Evolutionary conservation across 1,140 invertebrate species (phyloP), one percentile per base, ranked within the genome.

Genomic region (Achroia grisella): DNA sequence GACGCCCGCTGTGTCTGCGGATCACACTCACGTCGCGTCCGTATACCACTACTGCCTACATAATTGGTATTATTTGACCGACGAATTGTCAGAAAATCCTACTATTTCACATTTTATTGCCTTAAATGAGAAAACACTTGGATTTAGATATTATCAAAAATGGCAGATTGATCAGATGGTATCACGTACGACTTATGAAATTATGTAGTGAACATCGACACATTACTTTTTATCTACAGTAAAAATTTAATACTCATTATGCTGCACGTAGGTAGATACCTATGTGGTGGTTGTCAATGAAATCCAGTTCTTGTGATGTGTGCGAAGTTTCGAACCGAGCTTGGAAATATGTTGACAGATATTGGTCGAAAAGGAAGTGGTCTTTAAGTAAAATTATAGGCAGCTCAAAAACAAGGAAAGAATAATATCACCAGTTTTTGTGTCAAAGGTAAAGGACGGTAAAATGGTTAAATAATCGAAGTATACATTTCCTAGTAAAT

Each of bases 221-320:
- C 54, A 57, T 61, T 53, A 79, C 73, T 83, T 83, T 83, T 83
- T 83, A 79, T 76, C 69, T 63, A 67, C 69, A 56, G 70, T 73
- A 81, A 81, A 81, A 79, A 84, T 81, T 81, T 84, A 78, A 83
- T 79, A 81, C 67, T 81, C 73, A 81, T 83, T 83, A 83, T 73
- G 56, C 68, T 66, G 66, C 62, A 72, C 64, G 65, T n/a, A n/a
- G n/a, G n/a, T n/a, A n/a, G n/a, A n/a, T n/a, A n/a, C n/a, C n/a
- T n/a, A n/a, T n/a, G n/a, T 67, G 73, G 56, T 66, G 60, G 67
- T 67, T 76, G 71, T 79, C 80, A 81, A 81, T 80, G 78, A 72
- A 79, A 81, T 70, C 75, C 60, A 80, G 75, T 81, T 85, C 73
- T 82, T 85, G 76, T 80, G 78, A 85, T 85, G 78, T 71, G 65